phyloP scores from a whole-genome alignment of 1,140 invertebrate species.

The Pissodes strobi region DNA sequence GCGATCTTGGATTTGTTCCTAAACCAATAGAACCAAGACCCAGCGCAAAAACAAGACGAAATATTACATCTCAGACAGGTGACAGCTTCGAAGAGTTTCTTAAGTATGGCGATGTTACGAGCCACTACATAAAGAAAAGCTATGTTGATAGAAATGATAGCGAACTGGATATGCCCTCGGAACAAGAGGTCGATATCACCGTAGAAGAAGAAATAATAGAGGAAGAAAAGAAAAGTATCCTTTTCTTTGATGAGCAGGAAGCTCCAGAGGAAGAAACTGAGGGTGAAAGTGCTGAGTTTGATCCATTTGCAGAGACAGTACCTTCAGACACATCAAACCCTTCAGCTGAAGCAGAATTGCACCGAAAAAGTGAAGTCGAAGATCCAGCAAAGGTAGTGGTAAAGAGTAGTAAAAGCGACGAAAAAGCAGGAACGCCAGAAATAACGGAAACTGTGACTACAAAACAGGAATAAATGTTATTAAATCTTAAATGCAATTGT shows the following conservation, averaged over 20 bases:
- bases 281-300: slow-evolving; percentile 47
- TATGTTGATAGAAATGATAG: slow-evolving; percentile 15
- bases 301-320: slow-evolving; percentile 38
- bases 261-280: slow-evolving; percentile 47
- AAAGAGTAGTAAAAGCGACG: too few species aligned
- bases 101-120: slow-evolving; percentile 5
- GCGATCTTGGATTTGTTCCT: slow-evolving; percentile 53
- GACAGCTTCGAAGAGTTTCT: slow-evolving; percentile 48
- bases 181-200: slow-evolving; percentile 13
- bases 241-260: slow-evolving; percentile 48
- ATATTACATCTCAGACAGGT: slow-evolving; percentile 43
- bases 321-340: too few species aligned
- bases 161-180: slow-evolving; percentile 4
- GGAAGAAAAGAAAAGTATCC: slow-evolving; percentile 39
- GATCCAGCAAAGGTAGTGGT: too few species aligned
- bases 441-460: too few species aligned
- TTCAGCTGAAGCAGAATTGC: too few species aligned
- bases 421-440: too few species aligned
- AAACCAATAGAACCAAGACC: slow-evolving; percentile 43
- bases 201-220: slow-evolving; percentile 33
- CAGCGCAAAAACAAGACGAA: slow-evolving; percentile 33
- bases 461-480: too few species aligned
- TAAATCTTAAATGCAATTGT: too few species aligned
- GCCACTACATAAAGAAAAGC: slow-evolving; percentile 1
- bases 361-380: too few species aligned